Evolutionary conservation across 2,113 vertebrate species (phyloP).

Genomic region (Anas platyrhynchos): DNA sequence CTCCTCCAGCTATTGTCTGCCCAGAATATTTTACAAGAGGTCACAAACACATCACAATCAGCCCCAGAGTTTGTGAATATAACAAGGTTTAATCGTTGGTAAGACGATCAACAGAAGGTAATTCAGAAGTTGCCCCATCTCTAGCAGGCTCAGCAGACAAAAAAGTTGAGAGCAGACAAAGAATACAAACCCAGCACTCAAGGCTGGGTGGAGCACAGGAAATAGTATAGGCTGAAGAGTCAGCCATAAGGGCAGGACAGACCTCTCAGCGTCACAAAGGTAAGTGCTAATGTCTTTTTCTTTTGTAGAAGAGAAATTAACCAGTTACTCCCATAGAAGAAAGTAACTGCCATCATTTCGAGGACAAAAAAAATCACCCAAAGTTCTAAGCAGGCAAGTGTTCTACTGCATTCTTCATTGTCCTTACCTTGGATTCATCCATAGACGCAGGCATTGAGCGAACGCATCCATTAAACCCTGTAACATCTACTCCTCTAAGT

Average conservation of each 20-base stretch:
- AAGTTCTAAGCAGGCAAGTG: not conserved
- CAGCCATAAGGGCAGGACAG: not conserved
- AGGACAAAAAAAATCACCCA: not conserved
- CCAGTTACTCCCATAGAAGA: not conserved
- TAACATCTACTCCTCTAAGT: not conserved
- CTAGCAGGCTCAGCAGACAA: fast-evolving
- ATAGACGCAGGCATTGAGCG: not conserved
- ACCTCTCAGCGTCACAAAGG: not conserved
- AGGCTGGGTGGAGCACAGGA: not conserved
- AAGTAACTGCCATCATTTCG: not conserved
- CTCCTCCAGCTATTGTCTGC: not conserved
- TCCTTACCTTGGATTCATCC: not conserved
- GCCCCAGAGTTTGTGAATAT: not conserved
- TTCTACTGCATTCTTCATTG: not conserved
- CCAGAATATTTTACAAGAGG: not conserved
- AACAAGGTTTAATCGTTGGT: not conserved
- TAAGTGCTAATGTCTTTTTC: not conserved
- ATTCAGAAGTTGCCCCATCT: not conserved
- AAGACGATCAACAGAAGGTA: not conserved
- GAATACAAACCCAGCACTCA: not conserved
- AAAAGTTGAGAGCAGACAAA: not conserved
- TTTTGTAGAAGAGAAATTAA: not conserved
- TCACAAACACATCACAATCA: not conserved
- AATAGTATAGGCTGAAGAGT: not conserved
- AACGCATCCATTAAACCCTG: not conserved